phyloP scores from a whole-genome alignment of 2,113 vertebrate genomes.

The Stercorarius parasiticus region DNA sequence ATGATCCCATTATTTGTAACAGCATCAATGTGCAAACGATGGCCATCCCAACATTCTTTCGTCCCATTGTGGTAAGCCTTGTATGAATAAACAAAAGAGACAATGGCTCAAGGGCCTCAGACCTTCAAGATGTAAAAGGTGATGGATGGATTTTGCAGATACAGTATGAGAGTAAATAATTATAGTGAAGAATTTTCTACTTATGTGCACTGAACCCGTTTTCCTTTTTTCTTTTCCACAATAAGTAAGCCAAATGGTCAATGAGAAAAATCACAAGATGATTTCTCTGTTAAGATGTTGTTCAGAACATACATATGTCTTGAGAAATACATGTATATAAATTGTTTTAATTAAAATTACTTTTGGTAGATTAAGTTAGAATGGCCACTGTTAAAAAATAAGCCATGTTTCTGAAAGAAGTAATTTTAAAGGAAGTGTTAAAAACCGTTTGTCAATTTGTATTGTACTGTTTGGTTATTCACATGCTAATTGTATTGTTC shows the following conservation, averaged over 20 bases:
- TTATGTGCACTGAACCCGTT: neutral
- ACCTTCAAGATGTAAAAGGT: neutral
- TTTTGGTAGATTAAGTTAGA: neutral
- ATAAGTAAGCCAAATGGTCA: neutral
- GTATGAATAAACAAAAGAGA: neutral
- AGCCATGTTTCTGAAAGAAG: neutral
- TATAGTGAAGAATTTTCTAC: neutral
- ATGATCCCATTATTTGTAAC: neutral
- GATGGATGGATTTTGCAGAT: neutral
- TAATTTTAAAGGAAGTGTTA: neutral
- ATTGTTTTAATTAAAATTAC: neutral
- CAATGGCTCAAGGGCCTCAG: neutral
- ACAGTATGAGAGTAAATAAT: neutral
- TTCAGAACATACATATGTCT: neutral
- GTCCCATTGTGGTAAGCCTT: neutral
- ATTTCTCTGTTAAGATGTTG: neutral
- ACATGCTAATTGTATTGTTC: slow-evolving; percentile 55
- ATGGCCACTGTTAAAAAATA: neutral
- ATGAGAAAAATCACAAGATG: neutral
- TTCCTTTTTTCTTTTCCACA: neutral
- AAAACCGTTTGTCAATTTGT: slow-evolving; percentile 2
- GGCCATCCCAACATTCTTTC: neutral
- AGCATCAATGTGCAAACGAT: neutral
- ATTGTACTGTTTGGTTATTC: slow-evolving; percentile 9
- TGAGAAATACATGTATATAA: neutral